Conservation (phyloP, 2,888 invertebrate species). For the Stenodera caucasica region DNA sequence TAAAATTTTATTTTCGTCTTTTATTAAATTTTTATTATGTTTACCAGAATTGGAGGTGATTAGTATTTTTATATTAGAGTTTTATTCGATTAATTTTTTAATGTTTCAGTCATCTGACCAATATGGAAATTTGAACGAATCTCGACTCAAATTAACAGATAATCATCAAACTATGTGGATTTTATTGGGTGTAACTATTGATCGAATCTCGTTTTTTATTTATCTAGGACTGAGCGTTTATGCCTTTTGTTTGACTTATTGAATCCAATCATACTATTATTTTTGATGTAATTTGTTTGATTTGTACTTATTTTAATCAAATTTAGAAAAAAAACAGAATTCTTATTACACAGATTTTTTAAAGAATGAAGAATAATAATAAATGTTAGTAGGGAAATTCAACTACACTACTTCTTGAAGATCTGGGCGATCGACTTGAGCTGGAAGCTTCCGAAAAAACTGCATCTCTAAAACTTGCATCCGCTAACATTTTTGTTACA, state of each 20-base stretch:
- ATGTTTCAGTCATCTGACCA: conserved; percentile 42
- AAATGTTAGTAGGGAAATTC: conserved; percentile 39
- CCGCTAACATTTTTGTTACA: conserved; percentile 43
- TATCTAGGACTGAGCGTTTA: conserved; percentile 39
- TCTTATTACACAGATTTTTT: too few species aligned
- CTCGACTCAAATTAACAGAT: conserved; percentile 31
- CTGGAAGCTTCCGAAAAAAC: conserved; percentile 46
- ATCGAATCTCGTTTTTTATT: conserved; percentile 45
- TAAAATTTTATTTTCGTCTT: conserved; percentile 40
- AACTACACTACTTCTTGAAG: conserved; percentile 48
- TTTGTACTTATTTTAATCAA: too few species aligned
- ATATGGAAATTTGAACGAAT: conserved; percentile 43
- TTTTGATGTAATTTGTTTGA: too few species aligned
- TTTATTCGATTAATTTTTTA: neutral
- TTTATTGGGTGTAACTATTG: conserved; percentile 45
- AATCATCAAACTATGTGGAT: conserved; percentile 46
- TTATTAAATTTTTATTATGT: conserved; percentile 41
- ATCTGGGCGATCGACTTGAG: conserved; percentile 44
- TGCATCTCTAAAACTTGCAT: conserved; percentile 42
- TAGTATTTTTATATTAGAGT: neutral
- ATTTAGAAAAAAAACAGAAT: too few species aligned
- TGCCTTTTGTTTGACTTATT: conserved; percentile 23
- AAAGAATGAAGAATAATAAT: too few species aligned
- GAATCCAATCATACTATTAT: too few species aligned
- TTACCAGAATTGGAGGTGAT: conserved; percentile 46